Percentiles rank a stretch among this genome's conserved stretches.
These are phyloP conservation scores for Caenorhabditis sp. DNA, from an alignment of 2,888 invertebrate species.

Conservation along the genomic window DNA sequence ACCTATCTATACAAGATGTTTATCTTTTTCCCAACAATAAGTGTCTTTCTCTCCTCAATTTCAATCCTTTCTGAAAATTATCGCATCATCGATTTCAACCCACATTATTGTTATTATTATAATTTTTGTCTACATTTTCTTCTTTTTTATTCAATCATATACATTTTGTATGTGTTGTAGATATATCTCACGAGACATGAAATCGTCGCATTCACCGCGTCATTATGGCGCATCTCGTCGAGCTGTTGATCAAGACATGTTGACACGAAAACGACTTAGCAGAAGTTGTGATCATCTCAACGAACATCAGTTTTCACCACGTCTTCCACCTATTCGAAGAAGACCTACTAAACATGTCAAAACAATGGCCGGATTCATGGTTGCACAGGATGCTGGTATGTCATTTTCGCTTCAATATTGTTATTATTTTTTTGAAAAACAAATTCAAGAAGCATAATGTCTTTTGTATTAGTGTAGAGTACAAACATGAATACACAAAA, in stretches of 20 bases:
- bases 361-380: not conserved
- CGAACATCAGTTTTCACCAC: constrained; percentile 40
- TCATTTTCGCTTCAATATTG: not conserved
- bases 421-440: too few relatives aligned
- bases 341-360: constrained; percentile 40
- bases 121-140: constrained; percentile 7
- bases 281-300: constrained; percentile 51
- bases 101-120: not conserved
- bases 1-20: not conserved
- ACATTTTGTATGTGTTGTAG: constrained; percentile 6
- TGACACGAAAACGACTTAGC: constrained; percentile 43
- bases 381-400: not conserved
- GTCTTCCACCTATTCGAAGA: constrained; percentile 52
- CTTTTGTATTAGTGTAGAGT: too few relatives aligned
- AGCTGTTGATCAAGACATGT: constrained; percentile 17
- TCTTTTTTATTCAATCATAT: constrained; percentile 12
- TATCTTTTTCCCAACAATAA: not conserved
- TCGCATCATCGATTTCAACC: not conserved
- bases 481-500: too few relatives aligned
- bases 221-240: constrained; percentile 34
- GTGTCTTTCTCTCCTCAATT: not conserved
- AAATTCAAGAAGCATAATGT: too few relatives aligned
- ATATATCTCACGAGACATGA: constrained; percentile 37
- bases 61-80: not conserved
- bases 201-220: constrained; percentile 32